These are phyloP conservation scores for Hylia prasina DNA, from an alignment of 2,113 vertebrate genomes.

Conservation along the genomic window DNA sequence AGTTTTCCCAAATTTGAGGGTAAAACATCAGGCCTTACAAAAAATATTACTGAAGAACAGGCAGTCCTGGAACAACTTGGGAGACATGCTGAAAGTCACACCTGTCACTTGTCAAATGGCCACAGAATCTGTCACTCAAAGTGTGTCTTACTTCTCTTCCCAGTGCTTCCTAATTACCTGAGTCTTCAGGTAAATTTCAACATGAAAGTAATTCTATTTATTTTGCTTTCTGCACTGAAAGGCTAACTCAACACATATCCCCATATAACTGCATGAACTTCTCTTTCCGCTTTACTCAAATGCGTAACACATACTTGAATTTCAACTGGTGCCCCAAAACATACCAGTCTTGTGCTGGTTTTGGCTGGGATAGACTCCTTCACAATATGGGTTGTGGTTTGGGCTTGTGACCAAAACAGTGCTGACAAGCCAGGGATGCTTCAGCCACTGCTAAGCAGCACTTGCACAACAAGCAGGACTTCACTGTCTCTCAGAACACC, in stretches of 20 bases:
- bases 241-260: neutral
- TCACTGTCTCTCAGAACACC: too few species aligned
- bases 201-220: neutral
- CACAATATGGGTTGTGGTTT: neutral
- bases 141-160: neutral
- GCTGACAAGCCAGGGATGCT: neutral
- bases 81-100: neutral
- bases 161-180: neutral
- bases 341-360: neutral
- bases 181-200: neutral
- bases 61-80: neutral
- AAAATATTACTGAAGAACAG: neutral
- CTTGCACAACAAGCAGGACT: neutral
- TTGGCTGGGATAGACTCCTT: neutral
- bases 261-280: fast-evolving
- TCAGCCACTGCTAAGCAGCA: neutral
- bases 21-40: neutral
- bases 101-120: neutral
- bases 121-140: neutral
- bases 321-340: neutral
- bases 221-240: neutral
- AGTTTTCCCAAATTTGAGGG: neutral
- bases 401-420: neutral
- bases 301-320: neutral
- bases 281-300: neutral